Base-by-base conservation (phyloP, 2,797 vertebrate species). In the Sebastes vulpes region DNA sequence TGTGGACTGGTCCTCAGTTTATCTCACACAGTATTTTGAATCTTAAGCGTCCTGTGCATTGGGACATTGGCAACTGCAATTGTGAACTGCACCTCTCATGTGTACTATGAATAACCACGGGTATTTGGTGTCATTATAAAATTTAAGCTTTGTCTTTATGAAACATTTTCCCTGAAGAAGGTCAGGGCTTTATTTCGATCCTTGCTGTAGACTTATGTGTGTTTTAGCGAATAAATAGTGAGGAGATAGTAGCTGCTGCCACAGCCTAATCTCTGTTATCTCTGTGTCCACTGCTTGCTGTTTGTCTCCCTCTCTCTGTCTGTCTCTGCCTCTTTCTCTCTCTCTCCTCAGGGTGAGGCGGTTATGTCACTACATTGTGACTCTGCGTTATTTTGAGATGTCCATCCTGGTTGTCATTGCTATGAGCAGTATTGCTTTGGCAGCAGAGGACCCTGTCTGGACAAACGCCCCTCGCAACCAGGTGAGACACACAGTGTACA, bases 361-460 rank as follows among this genome's bases (percentile, higher is more conserved):
- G 3, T 89, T 97, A 48, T 99, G 98, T 88, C 98, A 99, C 88
- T 98, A 98, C 92, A 96, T 99, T 0, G 98, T 99, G 89, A 98
- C 97, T 79, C 93, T 99, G 93, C 97, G 97, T 46, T 98, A 99
- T 82, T 99, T 99, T 1, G 98, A 99, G 95, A 98, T 98, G 98
- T 97, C 97, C 81, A 99, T 99, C 91, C 96, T 99, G 6, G 95
- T 98, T 1, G 98, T 99, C 67, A 99, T 99, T 2, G 95, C 97
- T 5, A 97, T 99, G 95, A 99, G 98, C 93, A 99, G 98, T 92
- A 98, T 99, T 0, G 98, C 98, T 61, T 89, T 99, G 92, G 98
- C 98, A 4, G 98, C 98, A 0, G 98, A 99, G 71, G 98, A 99
- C 70, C 98, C 98, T 0, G 98, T 99, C 16, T 96, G 96, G 32